phyloP scores from a whole-genome alignment of 2,888 invertebrate species.

The Leptinotarsa peninsularis region DNA sequence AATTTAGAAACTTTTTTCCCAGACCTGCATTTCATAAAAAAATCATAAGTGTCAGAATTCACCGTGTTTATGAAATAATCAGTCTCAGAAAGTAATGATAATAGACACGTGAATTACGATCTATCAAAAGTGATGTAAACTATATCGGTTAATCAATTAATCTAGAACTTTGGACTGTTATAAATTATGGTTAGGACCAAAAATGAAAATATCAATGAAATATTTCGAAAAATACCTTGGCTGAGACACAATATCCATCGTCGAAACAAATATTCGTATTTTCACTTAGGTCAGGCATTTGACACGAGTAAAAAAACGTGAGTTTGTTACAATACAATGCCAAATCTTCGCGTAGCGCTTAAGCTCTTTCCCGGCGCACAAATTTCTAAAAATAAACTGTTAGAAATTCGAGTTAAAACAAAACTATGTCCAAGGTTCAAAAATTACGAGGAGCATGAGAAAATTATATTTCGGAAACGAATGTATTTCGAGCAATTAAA shows the following conservation, averaged over 20 bases:
- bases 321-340: background rate
- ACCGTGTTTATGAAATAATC: background rate
- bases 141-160: background rate
- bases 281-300: constrained; percentile 23
- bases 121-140: background rate
- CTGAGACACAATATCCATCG: constrained; percentile 40
- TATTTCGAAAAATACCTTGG: constrained; percentile 26
- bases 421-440: constrained; percentile 10
- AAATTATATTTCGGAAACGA: background rate
- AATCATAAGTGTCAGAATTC: no score
- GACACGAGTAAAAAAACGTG: background rate
- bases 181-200: background rate
- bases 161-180: constrained; percentile 25
- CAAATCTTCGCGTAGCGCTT: background rate
- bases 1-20: no score
- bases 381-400: constrained; percentile 25
- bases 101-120: background rate
- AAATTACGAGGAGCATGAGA: background rate
- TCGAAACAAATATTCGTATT: constrained; percentile 40
- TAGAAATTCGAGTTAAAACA: constrained; percentile 5
- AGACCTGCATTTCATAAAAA: no score
- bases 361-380: background rate
- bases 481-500: background rate
- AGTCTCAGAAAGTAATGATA: background rate
- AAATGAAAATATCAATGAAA: constrained; percentile 5